These are phyloP conservation scores for Mobula hypostoma DNA, from an alignment of 2,113 vertebrate genomes.

Conservation along the genomic window DNA sequence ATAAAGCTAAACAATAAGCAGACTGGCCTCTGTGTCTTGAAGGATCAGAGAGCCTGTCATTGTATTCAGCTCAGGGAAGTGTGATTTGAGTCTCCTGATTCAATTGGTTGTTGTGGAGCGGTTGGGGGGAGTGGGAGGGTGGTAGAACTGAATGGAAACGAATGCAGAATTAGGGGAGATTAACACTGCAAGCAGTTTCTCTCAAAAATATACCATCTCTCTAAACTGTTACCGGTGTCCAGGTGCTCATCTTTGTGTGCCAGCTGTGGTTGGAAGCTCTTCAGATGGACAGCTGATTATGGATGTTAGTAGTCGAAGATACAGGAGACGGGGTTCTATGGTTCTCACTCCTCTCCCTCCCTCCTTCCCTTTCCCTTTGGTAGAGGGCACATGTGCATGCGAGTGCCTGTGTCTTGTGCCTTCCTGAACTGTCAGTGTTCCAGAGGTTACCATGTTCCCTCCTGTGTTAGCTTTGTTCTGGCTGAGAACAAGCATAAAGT, in stretches of 20 bases:
- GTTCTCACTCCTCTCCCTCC: neutral
- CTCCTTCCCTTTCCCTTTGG: too few relatives aligned
- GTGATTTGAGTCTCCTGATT: neutral
- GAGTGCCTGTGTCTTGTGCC: neutral
- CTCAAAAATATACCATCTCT: neutral
- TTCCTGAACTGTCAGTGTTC: neutral
- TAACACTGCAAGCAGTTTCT: neutral
- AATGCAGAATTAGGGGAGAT: too few relatives aligned
- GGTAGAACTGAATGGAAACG: too few relatives aligned
- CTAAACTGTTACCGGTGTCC: neutral
- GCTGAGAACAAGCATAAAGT: neutral
- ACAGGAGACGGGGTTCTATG: neutral
- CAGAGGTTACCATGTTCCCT: too few relatives aligned
- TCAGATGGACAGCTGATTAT: too few relatives aligned
- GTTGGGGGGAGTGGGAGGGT: too few relatives aligned
- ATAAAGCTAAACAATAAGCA: constrained; percentile 42
- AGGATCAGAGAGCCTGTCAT: neutral
- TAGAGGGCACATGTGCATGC: neutral
- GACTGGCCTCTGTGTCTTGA: constrained; percentile 44
- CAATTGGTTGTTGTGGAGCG: neutral
- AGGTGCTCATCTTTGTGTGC: too few relatives aligned
- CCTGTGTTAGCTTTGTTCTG: neutral
- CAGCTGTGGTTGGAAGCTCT: too few relatives aligned
- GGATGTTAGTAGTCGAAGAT: too few relatives aligned
- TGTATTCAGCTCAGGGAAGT: neutral